phyloP scores from a whole-genome alignment of 2,888 invertebrate species.

The Microctonus brassicae region DNA sequence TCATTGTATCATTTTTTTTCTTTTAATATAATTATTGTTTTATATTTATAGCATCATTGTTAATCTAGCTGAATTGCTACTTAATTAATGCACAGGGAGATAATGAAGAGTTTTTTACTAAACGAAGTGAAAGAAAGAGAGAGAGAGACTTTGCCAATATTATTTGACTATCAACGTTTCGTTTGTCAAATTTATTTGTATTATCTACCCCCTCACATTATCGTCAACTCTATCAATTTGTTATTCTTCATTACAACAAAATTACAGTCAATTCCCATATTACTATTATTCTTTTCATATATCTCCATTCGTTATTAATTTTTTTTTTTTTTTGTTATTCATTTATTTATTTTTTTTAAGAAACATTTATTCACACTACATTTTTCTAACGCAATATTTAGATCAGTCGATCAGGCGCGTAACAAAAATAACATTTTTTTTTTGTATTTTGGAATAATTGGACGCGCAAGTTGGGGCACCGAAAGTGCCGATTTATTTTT shows the following conservation, averaged over 20 bases:
- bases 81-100: slow-evolving; percentile 42
- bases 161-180: not conserved
- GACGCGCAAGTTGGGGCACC: slow-evolving; percentile 32
- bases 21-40: slow-evolving; percentile 19
- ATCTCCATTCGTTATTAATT: not conserved
- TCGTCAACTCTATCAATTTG: not conserved
- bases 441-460: slow-evolving; percentile 39
- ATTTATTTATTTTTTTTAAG: slow-evolving; percentile 19
- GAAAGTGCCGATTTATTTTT: slow-evolving; percentile 21
- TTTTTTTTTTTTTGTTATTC: slow-evolving; percentile 9
- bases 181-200: not conserved
- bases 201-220: no score
- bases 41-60: slow-evolving; percentile 34
- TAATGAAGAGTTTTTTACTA: slow-evolving; percentile 33
- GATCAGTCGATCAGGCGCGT: slow-evolving; percentile 46
- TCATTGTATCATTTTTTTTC: slow-evolving; percentile 30
- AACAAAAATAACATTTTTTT: slow-evolving; percentile 47
- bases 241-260: slow-evolving; percentile 4
- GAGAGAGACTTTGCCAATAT: slow-evolving; percentile 7
- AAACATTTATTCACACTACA: slow-evolving; percentile 34
- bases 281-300: not conserved
- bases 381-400: slow-evolving; percentile 38
- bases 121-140: slow-evolving; percentile 21
- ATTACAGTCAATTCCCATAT: slow-evolving; percentile 2
- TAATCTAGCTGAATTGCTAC: slow-evolving; percentile 39